These are phyloP conservation scores for Mythimna loreyi DNA, from an alignment of 2,888 invertebrate genomes.

Conservation along the genomic window DNA sequence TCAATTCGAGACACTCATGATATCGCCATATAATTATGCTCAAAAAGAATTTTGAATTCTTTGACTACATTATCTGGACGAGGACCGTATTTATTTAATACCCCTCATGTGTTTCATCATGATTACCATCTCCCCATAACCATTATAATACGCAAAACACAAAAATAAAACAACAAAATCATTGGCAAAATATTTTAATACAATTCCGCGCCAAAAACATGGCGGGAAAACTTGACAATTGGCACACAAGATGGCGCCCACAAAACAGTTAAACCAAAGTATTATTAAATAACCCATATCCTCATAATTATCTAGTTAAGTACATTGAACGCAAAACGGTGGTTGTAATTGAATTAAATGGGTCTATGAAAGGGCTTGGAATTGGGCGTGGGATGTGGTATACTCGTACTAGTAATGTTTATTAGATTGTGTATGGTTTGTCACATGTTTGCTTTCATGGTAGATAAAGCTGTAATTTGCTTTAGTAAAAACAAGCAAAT, in stretches of 20 bases:
- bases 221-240: conserved; percentile 53
- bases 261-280: conserved; percentile 64
- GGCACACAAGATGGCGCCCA: conserved; percentile 59
- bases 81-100: too few species aligned
- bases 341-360: conserved; percentile 53
- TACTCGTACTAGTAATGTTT: conserved; percentile 9
- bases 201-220: conserved; percentile 64
- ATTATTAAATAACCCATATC: conserved; percentile 65
- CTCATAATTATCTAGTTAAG: conserved; percentile 76
- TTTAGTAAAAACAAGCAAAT: background rate
- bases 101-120: too few species aligned
- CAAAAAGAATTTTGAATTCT: too few species aligned
- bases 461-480: background rate
- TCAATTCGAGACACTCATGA: too few species aligned
- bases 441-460: background rate
- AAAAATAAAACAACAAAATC: conserved; percentile 45
- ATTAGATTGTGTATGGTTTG: background rate
- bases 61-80: too few species aligned
- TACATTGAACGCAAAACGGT: conserved; percentile 68
- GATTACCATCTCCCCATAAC: too few species aligned
- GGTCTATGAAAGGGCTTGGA: conserved; percentile 4
- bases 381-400: conserved; percentile 36
- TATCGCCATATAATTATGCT: too few species aligned
- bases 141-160: background rate
- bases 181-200: conserved; percentile 75